Evolutionary conservation across 2,797 vertebrate species (phyloP).

Genomic region (Kryptolebias ocellatus): DNA sequence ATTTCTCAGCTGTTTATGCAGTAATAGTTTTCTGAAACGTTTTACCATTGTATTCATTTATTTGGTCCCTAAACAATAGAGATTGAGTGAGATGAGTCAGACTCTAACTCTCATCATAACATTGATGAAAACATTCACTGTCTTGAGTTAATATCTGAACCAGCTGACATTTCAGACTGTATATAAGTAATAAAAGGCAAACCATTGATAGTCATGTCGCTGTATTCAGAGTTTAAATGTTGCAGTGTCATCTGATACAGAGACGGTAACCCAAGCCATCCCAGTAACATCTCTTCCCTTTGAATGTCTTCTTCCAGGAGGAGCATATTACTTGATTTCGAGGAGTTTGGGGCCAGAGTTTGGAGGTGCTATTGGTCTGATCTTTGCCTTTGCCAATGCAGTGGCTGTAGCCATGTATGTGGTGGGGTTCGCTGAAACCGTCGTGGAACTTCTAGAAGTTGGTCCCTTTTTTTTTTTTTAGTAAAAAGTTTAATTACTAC

Average conservation of each 20-base stretch:
- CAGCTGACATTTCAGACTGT: no score
- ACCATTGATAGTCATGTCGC: no score
- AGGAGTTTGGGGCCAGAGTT: slow-evolving; percentile 98
- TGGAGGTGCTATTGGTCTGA: slow-evolving; percentile 96
- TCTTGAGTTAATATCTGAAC: no score
- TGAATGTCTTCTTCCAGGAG: slow-evolving; percentile 79
- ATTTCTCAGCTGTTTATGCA: neutral
- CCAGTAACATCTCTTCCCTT: neutral
- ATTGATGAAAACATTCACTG: no score
- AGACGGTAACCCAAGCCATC: neutral
- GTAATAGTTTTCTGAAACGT: neutral
- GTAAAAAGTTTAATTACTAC: neutral
- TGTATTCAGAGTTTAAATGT: neutral
- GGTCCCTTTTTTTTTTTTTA: slow-evolving; percentile 8
- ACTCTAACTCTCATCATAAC: no score
- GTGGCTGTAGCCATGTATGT: slow-evolving; percentile 99
- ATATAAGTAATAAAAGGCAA: no score
- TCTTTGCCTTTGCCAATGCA: slow-evolving; percentile 98
- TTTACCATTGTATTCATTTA: no score
- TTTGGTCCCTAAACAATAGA: no score
- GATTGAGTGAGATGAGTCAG: no score
- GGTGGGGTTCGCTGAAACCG: slow-evolving; percentile 97
- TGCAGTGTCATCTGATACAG: neutral
- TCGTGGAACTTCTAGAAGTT: slow-evolving; percentile 92
- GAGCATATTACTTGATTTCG: slow-evolving; percentile 98